A percentile compares a stretch with the other conserved stretches of the same genome.
Conservation (phyloP, 2,113 vertebrate genomes). For the Chionomys nivalis region DNA sequence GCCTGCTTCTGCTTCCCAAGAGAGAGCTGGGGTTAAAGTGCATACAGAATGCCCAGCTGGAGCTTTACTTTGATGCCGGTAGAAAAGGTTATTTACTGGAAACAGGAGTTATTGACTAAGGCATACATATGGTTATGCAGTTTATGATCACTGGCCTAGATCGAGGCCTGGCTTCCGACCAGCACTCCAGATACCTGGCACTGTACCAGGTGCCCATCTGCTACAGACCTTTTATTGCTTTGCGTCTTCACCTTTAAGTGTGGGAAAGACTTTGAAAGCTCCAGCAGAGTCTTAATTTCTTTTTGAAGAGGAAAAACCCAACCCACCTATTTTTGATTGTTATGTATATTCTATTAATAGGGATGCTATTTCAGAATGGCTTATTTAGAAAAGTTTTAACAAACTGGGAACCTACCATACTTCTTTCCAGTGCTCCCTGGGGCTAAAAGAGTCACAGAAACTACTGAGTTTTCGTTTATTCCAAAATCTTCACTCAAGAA, state of each 20-base stretch:
- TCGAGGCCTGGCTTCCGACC: conserved; percentile 1
- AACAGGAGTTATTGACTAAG: background rate
- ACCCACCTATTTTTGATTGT: conserved; percentile 24
- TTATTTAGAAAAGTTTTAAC: conserved; percentile 30
- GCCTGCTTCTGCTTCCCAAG: background rate
- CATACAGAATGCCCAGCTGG: background rate
- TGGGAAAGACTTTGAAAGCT: background rate
- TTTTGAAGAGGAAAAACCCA: conserved; percentile 31
- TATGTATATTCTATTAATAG: conserved; percentile 28
- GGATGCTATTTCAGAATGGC: conserved; percentile 50
- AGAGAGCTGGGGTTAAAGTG: background rate
- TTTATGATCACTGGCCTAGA: conserved; percentile 43
- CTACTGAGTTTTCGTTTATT: background rate
- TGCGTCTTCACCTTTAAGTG: conserved; percentile 33
- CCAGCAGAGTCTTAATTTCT: conserved; percentile 26
- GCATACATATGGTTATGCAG: background rate
- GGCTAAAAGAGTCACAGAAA: background rate
- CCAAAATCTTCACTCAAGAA: conserved; percentile 26
- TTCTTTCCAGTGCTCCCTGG: background rate
- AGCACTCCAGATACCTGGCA: conserved; percentile 27
- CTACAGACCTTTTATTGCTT: conserved; percentile 37
- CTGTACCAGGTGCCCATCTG: conserved; percentile 21
- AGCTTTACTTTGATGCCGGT: background rate
- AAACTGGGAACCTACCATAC: background rate
- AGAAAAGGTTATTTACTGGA: background rate